These are phyloP conservation scores for Ptychodera flava DNA, from an alignment of 35 echinoderm and acorn worm species.

Conservation along the genomic window DNA sequence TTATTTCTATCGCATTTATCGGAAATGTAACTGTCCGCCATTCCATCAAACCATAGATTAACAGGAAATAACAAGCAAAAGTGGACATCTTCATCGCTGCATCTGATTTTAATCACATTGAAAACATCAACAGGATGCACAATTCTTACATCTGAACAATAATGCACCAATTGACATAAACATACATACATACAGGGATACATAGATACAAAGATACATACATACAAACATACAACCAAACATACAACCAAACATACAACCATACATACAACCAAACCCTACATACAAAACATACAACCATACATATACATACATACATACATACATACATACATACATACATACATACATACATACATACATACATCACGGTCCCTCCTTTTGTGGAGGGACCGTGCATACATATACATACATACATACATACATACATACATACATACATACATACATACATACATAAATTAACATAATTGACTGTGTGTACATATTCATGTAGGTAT, in stretches of 20 bases:
- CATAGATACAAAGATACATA: neutral
- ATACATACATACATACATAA: neutral
- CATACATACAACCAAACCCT: too few relatives aligned
- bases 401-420: neutral
- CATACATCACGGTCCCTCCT: too few relatives aligned
- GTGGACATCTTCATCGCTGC: neutral
- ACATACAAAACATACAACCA: too few relatives aligned
- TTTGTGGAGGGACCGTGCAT: too few relatives aligned
- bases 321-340: neutral
- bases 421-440: neutral
- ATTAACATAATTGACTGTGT: neutral
- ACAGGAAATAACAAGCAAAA: neutral
- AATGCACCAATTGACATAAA: neutral
- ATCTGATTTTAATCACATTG: neutral
- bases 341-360: neutral
- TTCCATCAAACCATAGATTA: neutral
- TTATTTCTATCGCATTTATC: neutral
- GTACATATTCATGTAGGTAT: neutral
- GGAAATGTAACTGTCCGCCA: neutral
- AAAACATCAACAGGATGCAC: neutral
- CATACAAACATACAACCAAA: neutral
- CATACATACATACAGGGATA: neutral
- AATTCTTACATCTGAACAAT: neutral
- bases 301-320: neutral
- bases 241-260: neutral